Evolutionary conservation across 2,888 invertebrate genomes (phyloP).

Genomic region (Thyatira batis): DNA sequence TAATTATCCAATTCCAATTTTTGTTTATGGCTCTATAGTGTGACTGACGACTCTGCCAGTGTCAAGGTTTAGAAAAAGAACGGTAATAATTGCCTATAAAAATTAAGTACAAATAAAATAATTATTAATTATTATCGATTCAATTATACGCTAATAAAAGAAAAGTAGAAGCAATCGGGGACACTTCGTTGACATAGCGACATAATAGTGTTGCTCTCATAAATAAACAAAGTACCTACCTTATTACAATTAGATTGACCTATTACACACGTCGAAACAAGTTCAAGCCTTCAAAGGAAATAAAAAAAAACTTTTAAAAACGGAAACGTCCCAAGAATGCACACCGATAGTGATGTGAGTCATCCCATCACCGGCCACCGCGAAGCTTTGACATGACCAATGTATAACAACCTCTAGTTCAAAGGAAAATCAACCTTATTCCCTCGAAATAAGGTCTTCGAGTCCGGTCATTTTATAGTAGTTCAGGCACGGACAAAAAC

Average conservation of each 20-base stretch:
- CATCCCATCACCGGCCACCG: slow-evolving; percentile 74
- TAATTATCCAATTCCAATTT: too few relatives aligned
- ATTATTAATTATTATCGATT: too few relatives aligned
- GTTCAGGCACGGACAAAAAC: slow-evolving; percentile 43
- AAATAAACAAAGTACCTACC: slow-evolving; percentile 1
- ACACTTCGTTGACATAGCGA: not conserved
- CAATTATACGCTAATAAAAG: too few relatives aligned
- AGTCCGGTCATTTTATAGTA: slow-evolving; percentile 28
- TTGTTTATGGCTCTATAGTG: too few relatives aligned
- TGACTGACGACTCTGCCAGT: too few relatives aligned
- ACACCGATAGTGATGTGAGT: slow-evolving; percentile 67
- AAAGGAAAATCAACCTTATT: slow-evolving; percentile 38
- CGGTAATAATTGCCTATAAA: too few relatives aligned
- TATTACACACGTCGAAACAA: slow-evolving; percentile 56
- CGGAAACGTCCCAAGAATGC: slow-evolving; percentile 76
- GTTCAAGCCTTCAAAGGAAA: slow-evolving; percentile 51
- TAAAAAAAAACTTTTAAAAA: slow-evolving; percentile 56
- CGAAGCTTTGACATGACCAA: slow-evolving; percentile 51
- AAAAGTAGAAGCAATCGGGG: too few relatives aligned
- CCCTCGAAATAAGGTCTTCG: slow-evolving; percentile 27
- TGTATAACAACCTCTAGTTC: slow-evolving; percentile 23
- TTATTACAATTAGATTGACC: slow-evolving; percentile 32
- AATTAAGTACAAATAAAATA: too few relatives aligned
- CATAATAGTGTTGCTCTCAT: not conserved
- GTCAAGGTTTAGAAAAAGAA: too few relatives aligned